Evolutionary conservation across 2,797 vertebrate genomes (phyloP), one percentile per base, ranked within the genome.

Genomic region (Bovichtus diacanthus): DNA sequence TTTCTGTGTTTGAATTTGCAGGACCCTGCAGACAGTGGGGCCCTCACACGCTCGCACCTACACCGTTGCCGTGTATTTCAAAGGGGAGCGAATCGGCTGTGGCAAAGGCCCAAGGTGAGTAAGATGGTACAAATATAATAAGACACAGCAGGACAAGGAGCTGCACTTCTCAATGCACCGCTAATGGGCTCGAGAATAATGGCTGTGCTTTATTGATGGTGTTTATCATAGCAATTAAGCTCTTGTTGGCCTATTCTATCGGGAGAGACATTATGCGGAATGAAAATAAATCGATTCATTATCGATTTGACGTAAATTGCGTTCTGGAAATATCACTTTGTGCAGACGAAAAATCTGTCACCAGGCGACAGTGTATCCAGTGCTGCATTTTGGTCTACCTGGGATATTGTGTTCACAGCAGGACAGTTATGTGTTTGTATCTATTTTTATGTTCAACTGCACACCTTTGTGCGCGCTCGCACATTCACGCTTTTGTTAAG

Each of bases 41-140:
- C 98, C 98, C 0, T 99, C 98, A 4, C 98, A 99, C 66, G 97
- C 98, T 3, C 95, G 97, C 76, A 99, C 97, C 13, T 99, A 99
- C 90, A 99, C 98, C 0, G 98, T 99, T 19, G 98, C 98, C 4
- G 98, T 99, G 63, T 99, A 99, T 87, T 99, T 99, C 94, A 99
- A 99, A 94, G 98, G 98, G 15, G 97, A 99, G 86, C 93, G 98
- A 53, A 99, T 99, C 78, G 98, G 98, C 91, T 99, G 98, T 6
- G 98, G 98, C 83, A 99, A 98, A 95, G 98, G 98, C 78, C 98
- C 98, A 65, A 99, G 98, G 98, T 99, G 97, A 6, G 88, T 82
- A 3, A 76, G 69, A 70, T 69, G 2, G 13, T 43, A 4, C 72
- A 53, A n/a, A 29, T 58, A 83, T 75, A 81, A 83, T 41, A 74